phyloP scores from a whole-genome alignment of 2,797 vertebrate species.

The Gila robusta region DNA sequence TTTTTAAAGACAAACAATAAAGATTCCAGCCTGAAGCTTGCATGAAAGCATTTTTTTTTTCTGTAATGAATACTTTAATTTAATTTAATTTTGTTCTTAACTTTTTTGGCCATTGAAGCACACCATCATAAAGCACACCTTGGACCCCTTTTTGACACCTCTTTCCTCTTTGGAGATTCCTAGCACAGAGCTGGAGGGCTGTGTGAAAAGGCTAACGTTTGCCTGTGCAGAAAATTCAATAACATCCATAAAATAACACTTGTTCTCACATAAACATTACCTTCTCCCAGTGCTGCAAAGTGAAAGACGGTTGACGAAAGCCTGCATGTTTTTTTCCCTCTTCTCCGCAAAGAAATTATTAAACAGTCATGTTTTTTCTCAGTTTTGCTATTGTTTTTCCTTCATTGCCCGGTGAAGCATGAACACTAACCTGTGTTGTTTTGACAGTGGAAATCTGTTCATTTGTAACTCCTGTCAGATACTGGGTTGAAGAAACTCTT shows the following conservation, averaged over 20 bases:
- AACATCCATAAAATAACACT: conserved; percentile 35
- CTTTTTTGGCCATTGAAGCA: conserved; percentile 65
- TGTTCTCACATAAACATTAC: conserved; percentile 49
- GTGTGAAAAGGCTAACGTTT: conserved; percentile 56
- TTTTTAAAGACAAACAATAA: conserved; percentile 49
- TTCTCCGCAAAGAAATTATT: conserved; percentile 62
- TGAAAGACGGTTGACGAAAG: conserved; percentile 68
- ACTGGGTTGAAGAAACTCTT: conserved; percentile 34
- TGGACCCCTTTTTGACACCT: conserved; percentile 64
- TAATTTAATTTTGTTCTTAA: conserved; percentile 65
- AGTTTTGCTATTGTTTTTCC: conserved; percentile 38
- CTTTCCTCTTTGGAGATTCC: conserved; percentile 73
- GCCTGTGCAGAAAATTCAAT: conserved; percentile 65
- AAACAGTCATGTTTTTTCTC: conserved; percentile 51
- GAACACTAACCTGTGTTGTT: conserved; percentile 75
- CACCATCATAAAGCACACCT: conserved; percentile 64
- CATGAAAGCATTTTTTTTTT: conserved; percentile 83
- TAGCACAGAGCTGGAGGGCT: conserved; percentile 52
- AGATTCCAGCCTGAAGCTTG: conserved; percentile 75
- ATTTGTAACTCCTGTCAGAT: conserved; percentile 62
- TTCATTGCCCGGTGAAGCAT: conserved; percentile 72
- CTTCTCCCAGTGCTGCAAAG: conserved; percentile 64
- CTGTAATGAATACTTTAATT: conserved; percentile 62
- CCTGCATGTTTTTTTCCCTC: conserved; percentile 76
- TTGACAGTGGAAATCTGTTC: conserved; percentile 70